Evolutionary conservation across 2,797 vertebrate species (phyloP).

Genomic region (Gallinago nigripennis): DNA sequence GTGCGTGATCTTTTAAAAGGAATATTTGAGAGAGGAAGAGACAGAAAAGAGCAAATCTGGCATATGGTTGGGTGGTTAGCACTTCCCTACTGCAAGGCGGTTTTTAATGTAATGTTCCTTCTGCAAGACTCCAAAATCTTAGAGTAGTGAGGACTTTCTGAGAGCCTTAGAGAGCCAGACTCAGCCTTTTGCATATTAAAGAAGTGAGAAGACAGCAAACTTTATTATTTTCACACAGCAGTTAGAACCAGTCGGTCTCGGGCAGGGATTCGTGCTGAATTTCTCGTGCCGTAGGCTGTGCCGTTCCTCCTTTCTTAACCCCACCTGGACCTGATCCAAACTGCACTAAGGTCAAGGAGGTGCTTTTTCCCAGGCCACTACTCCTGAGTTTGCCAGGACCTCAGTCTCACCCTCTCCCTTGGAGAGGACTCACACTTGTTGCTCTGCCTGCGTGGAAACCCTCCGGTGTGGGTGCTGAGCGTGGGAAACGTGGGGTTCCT

Average conservation of each 20-base stretch:
- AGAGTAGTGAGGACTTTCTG: background rate
- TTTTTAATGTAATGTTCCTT: background rate
- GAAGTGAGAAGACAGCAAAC: background rate
- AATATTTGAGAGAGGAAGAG: background rate
- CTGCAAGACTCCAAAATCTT: background rate
- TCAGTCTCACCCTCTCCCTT: background rate
- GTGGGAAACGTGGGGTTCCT: background rate
- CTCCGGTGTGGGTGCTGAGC: background rate
- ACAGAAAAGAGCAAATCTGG: slow-evolving; percentile 39
- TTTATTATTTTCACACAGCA: background rate
- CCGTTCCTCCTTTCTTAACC: background rate
- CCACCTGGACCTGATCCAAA: background rate
- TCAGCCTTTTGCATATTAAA: background rate
- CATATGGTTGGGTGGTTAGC: slow-evolving; percentile 31
- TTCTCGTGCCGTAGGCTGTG: background rate
- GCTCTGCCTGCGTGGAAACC: background rate
- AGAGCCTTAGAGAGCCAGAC: background rate
- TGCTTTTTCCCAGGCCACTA: background rate
- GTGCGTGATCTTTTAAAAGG: slow-evolving; percentile 5
- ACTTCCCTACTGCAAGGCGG: background rate
- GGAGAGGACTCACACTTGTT: background rate
- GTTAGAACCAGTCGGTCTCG: background rate
- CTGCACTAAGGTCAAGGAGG: background rate
- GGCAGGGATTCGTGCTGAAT: background rate
- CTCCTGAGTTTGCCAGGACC: background rate